Base-by-base conservation (phyloP, 1,140 invertebrate genomes). In the Lineus longissimus region DNA sequence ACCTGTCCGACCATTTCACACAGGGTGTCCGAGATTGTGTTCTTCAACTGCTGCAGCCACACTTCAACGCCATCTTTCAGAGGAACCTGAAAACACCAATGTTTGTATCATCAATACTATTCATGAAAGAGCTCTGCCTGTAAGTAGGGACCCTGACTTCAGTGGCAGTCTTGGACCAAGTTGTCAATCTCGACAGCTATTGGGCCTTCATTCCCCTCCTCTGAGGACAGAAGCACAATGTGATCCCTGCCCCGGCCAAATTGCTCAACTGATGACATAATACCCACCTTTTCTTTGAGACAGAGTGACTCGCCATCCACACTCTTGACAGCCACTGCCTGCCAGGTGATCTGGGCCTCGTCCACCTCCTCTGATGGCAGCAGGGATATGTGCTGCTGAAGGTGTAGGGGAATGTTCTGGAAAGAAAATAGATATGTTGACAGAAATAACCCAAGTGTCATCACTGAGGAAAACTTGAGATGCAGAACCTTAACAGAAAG, bases 281-380 rank as follows among this genome's bases (percentile, higher is more conserved):
- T 36, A 40, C 63, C n/a, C 68, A 79, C 79, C 70, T 77, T 76
- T 41, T 77, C 74, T 33, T 69, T 51, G 0, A 82, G 70, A 9
- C 56, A 27, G 31, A 82, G 59, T 31, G 70, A 61, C 63, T 82
- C 80, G 2, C 80, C 79, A 57, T 82, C 80, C 1, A 63, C 55
- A 68, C 80, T 81, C 19, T 66, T 66, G 4, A 82, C 75, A 23
- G 77, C 73, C 11, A 70, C 67, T 45, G 77, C 77, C 60, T 80
- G 77, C 67, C 75, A 75, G 22, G 72, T 63, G 2, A 74, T 67
- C 25, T 70, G 59, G 33, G 79, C 78, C 59, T 75, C 74, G 11
- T 73, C 70, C 31, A 78, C 66, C 9, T 73, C 73, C 63, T 80
- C 78, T 55, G 77, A 79, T 2, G 78, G 78, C 36, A 80, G 67